Evolutionary conservation across 2,797 vertebrate genomes (phyloP), one percentile per base, ranked within the genome.

Genomic region (Eospalax fontanierii): DNA sequence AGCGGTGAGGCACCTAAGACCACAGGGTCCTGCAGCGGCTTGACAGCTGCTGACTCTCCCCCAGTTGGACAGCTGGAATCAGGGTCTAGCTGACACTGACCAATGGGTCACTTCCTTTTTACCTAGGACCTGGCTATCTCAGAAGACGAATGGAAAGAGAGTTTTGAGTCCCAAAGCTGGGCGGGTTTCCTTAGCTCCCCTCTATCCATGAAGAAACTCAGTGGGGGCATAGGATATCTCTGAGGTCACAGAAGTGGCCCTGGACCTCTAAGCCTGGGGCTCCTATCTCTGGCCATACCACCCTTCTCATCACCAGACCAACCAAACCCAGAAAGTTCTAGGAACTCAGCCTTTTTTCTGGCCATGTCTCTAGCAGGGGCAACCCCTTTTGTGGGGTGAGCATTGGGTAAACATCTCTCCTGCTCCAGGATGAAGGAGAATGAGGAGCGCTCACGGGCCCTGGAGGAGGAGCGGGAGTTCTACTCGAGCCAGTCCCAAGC

Each of bases 391-490:
- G 86, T 1, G 3, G 3, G 71, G 46, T 2, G 46, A 63, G 54
- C 76, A 0, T 33, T 43, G 50, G 82, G 79, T 24, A 9, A 65
- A 43, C 12, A 3, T 35, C 33, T 95, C 63, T 92, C 91, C 15
- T 92, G 61, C 85, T 10, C 87, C 98, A 99, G 99, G 98, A 99
- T 99, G 97, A 98, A 97, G 97, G 99, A 99, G 96, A 99, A 99
- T 0, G 99, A 99, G 96, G 98, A 99, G 95, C 98, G 98, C 35
- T 99, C 99, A 0, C 97, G 97, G 78, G 98, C 99, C 1, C 98
- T 99, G 98, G 99, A 99, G 98, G 99, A 99, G 97, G 99, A 99
- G 98, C 98, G 99, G 0, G 99, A 99, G 96, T 99, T 98, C 97
- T 99, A 99, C 97, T 99, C 99, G 0, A 98, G 99, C 70, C 99